These are phyloP conservation scores for Paragorgia papillata DNA, from an alignment of 92 coral and sea anemone species.

Conservation along the genomic window DNA sequence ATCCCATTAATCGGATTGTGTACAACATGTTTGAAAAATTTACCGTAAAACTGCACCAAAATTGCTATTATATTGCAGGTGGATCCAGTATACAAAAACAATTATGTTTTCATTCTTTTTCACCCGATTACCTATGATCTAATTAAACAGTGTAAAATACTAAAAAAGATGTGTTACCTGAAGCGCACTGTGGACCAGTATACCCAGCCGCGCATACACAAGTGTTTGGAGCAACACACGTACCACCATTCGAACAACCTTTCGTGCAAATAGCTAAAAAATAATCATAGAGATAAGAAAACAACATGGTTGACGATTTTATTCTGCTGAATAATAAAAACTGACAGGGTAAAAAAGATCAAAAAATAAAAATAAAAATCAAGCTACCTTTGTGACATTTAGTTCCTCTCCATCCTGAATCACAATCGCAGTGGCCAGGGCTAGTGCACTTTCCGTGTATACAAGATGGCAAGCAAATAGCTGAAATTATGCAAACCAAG, in stretches of 20 bases:
- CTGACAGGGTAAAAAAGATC: background rate
- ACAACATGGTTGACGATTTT: slow-evolving; percentile 11
- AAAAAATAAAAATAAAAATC: background rate
- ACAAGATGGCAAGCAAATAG: slow-evolving; percentile 63
- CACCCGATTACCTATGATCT: too few species aligned
- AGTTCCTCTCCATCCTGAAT: slow-evolving; percentile 61
- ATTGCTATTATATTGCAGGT: too few species aligned
- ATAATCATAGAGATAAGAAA: slow-evolving; percentile 9
- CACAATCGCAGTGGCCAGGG: slow-evolving; percentile 67
- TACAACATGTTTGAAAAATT: too few species aligned
- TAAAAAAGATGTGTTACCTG: too few species aligned
- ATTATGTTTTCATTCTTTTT: too few species aligned
- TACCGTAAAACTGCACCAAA: too few species aligned
- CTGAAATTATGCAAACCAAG: slow-evolving; percentile 28
- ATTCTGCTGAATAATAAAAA: background rate
- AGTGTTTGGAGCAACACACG: slow-evolving; percentile 47
- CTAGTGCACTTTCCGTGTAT: slow-evolving; percentile 57
- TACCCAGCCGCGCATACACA: slow-evolving; percentile 60
- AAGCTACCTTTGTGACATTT: slow-evolving; percentile 56
- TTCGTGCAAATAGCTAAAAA: background rate
- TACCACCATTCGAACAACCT: slow-evolving; percentile 57
- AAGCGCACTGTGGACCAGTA: slow-evolving; percentile 48
- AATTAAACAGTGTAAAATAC: too few species aligned
- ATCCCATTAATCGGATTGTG: too few species aligned
- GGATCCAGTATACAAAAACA: too few species aligned